Base-by-base conservation (phyloP, 2,888 invertebrate species). In the Polymixis lichenea region DNA sequence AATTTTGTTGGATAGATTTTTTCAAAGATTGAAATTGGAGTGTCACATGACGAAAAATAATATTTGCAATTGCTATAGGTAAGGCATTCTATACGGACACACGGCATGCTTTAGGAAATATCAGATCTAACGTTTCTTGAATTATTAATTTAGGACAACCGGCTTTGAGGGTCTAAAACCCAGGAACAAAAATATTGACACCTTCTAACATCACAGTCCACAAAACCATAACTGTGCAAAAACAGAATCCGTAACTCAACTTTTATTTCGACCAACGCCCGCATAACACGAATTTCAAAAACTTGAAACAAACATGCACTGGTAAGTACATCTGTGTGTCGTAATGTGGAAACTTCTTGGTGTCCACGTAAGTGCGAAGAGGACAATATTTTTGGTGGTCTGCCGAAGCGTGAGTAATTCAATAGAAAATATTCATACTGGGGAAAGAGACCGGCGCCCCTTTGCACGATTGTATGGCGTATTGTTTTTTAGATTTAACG, bases 401-500 rank as follows among this genome's bases (percentile, higher is more conserved):
- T 96, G 92, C 91, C 95, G 95, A 95, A 94, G 94, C 94, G 95
- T 93, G 92, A 95, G 92, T 96, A 96, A 96, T 96, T 95, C 94
- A 95, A 96, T 96, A 95, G 95, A 96, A 95, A 95, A 96, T 95
- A 96, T 96, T 96, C 96, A 95, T 94, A 94, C 94, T 94, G 94
- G 95, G 95, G 95, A 94, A 94, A 90, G 90, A 87, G 91, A 89
- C 89, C 89, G 92, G 91, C 92, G 91, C 92, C 91, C 91, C 90
- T 90, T 86, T 88, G 87, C 84, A 65, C 46, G 70, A 58, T 17
- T 83, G 86, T 92, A 94, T 89, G 90, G 92, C 83, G 60, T 91
- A 94, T 85, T 89, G 78, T 64, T 75, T 75, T 83, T 60, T 25
- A n/a, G 13, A 65, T 15, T 1, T 56, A 25, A 38, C 38, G 3